These are phyloP conservation scores for Lithobates pipiens DNA, from an alignment of 2,797 vertebrate genomes.

Conservation along the genomic window DNA sequence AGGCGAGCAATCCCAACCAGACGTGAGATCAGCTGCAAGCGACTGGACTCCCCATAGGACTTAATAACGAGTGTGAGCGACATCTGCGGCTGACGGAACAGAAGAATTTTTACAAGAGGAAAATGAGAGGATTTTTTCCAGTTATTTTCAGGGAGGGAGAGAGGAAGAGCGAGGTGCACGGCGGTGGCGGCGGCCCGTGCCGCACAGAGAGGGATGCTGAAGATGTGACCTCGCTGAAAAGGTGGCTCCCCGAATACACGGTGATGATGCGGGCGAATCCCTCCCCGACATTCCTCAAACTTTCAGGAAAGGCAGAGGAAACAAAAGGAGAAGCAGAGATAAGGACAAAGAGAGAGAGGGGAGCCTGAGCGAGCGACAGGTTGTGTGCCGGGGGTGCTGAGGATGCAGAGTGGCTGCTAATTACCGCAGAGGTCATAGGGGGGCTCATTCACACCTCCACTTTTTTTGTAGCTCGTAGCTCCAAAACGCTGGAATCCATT, in stretches of 20 bases:
- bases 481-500: too few species aligned
- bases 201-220: constrained; percentile 17
- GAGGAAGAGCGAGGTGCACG: not conserved
- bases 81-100: constrained; percentile 24
- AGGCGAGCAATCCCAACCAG: not conserved
- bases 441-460: too few species aligned
- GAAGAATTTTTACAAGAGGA: constrained; percentile 35
- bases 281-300: constrained; percentile 61
- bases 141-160: constrained; percentile 9
- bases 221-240: constrained; percentile 34
- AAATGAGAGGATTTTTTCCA: constrained; percentile 46
- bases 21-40: constrained; percentile 8
- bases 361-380: constrained; percentile 57
- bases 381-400: constrained; percentile 14
- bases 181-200: not conserved
- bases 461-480: too few species aligned
- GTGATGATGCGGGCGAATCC: constrained; percentile 6
- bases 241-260: constrained; percentile 30
- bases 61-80: not conserved
- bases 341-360: constrained; percentile 12
- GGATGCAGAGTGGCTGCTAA: too few species aligned
- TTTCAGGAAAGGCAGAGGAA: constrained; percentile 55
- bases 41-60: constrained; percentile 1
- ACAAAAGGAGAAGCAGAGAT: constrained; percentile 30
- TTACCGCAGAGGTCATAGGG: too few species aligned